Percentiles rank a stretch among this genome's conserved stretches.
These are phyloP conservation scores for Gnatocerus cornutus DNA, from an alignment of 2,888 invertebrate species.

Conservation along the genomic window DNA sequence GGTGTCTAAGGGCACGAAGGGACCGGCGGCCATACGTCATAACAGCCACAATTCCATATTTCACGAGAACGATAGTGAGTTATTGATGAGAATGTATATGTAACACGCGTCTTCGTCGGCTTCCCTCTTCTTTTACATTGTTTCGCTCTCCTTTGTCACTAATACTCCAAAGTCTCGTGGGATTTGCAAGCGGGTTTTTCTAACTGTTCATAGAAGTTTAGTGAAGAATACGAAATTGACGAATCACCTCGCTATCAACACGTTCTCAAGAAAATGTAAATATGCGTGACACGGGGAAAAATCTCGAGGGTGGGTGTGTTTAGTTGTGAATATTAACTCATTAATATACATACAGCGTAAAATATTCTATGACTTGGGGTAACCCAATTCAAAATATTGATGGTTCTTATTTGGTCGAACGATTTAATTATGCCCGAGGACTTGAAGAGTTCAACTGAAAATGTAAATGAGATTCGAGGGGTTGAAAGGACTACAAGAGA, in stretches of 20 bases:
- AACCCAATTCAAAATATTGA: conserved; percentile 58
- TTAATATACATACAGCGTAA: conserved; percentile 52
- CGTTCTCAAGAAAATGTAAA: conserved; percentile 47
- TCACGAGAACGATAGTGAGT: conserved; percentile 65
- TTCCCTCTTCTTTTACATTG: conserved; percentile 57
- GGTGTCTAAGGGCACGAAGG: conserved; percentile 52
- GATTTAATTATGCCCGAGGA: conserved; percentile 62
- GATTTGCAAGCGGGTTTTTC: conserved; percentile 54
- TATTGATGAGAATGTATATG: conserved; percentile 64
- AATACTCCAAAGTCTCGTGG: conserved; percentile 59
- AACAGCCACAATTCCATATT: conserved; percentile 64
- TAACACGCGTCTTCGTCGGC: conserved; percentile 58
- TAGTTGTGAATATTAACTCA: conserved; percentile 43
- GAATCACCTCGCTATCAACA: conserved; percentile 60
- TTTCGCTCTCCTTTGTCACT: conserved; percentile 63
- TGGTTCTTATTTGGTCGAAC: conserved; percentile 61
- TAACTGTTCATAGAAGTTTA: conserved; percentile 59
- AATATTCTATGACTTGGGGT: conserved; percentile 57
- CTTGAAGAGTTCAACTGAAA: conserved; percentile 61
- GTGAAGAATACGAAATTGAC: conserved; percentile 62
- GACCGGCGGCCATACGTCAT: conserved; percentile 60
- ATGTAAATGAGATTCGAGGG: conserved; percentile 62
- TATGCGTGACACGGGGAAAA: conserved; percentile 40
- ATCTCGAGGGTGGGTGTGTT: conserved; percentile 21
- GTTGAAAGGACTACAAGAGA: conserved; percentile 56